Percentiles rank a stretch among this genome's conserved stretches.
Conservation (phyloP, 2,797 vertebrate genomes). For the Acanthurus tractus region DNA sequence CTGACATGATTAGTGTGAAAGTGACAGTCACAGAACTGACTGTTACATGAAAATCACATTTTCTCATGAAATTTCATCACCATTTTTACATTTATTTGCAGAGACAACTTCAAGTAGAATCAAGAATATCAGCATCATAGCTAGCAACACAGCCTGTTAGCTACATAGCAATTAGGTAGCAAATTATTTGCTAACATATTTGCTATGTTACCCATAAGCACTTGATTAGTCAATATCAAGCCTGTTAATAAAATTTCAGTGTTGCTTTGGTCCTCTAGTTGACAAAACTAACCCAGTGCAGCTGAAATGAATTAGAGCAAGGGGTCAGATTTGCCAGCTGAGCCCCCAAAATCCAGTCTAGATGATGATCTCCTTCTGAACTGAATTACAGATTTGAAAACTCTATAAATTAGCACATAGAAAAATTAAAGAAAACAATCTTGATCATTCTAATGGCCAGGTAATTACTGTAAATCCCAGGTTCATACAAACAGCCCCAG, state of each 20-base stretch:
- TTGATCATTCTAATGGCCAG: slow-evolving; percentile 39
- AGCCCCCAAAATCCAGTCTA: neutral
- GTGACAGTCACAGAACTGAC: neutral
- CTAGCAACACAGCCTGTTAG: too few relatives aligned
- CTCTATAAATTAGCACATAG: slow-evolving; percentile 31
- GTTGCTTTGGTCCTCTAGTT: neutral
- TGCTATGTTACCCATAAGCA: neutral
- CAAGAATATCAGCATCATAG: too few relatives aligned
- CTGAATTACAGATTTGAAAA: neutral
- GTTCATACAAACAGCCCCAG: slow-evolving; percentile 47
- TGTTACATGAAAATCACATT: neutral
- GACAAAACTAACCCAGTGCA: neutral
- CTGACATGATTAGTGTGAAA: neutral
- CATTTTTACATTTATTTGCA: neutral
- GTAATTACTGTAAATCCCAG: slow-evolving; percentile 63
- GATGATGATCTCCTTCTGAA: slow-evolving; percentile 18
- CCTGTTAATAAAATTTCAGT: neutral
- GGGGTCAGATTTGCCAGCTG: neutral
- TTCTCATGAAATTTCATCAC: neutral
- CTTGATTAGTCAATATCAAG: neutral
- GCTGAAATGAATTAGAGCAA: slow-evolving; percentile 4
- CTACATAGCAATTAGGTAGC: too few relatives aligned
- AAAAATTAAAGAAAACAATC: slow-evolving; percentile 46
- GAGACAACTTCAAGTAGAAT: neutral
- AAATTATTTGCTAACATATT: neutral